These are phyloP conservation scores for Stichodactyla mertensii DNA, from an alignment of 64 coral and sea anemone species.

Conservation along the genomic window DNA sequence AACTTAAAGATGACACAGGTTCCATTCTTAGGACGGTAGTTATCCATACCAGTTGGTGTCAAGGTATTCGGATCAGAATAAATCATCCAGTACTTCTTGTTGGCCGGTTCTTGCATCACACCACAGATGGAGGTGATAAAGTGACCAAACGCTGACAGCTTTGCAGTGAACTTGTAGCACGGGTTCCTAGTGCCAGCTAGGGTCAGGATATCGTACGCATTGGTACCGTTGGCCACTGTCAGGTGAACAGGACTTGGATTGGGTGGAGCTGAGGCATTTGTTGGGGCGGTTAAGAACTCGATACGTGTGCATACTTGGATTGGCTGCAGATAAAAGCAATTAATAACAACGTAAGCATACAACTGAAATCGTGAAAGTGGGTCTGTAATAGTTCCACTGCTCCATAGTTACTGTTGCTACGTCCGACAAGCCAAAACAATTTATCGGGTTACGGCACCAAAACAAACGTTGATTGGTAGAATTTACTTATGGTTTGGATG, in stretches of 20 bases:
- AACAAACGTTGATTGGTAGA: too few species aligned
- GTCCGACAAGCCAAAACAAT: too few species aligned
- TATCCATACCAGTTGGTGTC: conserved; percentile 16
- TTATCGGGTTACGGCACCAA: too few species aligned
- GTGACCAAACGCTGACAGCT: conserved; percentile 11
- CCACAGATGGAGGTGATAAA: conserved; percentile 23
- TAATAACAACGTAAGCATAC: not conserved
- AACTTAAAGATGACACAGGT: conserved; percentile 21
- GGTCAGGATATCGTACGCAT: conserved; percentile 22
- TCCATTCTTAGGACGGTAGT: not conserved
- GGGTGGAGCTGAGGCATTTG: not conserved
- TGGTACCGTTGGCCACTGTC: conserved; percentile 22
- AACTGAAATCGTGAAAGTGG: not conserved
- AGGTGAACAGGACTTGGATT: conserved; percentile 6
- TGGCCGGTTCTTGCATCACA: not conserved
- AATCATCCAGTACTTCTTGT: conserved; percentile 47
- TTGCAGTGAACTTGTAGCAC: conserved; percentile 29
- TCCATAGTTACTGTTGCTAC: too few species aligned
- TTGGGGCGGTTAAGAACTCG: conserved; percentile 12
- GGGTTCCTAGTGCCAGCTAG: not conserved
- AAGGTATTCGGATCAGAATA: not conserved
- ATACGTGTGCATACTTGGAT: conserved; percentile 17
- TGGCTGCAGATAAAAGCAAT: not conserved
- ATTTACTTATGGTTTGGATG: too few species aligned
- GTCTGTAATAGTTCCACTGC: too few species aligned